Base-by-base conservation (phyloP, 2,797 vertebrate genomes). In the Peromyscus attwateri region DNA sequence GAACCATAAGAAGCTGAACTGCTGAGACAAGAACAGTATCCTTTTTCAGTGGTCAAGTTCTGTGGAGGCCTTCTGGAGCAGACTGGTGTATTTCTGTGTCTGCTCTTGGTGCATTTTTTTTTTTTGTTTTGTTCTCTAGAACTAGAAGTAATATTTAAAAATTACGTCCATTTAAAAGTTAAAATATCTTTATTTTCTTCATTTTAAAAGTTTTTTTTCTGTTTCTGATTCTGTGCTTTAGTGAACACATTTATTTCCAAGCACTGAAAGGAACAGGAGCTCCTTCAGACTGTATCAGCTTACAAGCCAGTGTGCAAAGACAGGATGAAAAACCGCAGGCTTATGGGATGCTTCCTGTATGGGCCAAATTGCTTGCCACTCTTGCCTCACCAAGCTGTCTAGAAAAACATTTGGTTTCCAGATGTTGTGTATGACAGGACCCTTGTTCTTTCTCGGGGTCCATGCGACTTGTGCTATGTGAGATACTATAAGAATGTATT, bases 321-420 rank as follows among this genome's bases (percentile, higher is more conserved):
- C 80, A 82, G 92, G 88, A 96, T 31, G 49, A 62, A 94, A 96
- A 96, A 92, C 55, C 89, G 94, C 84, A 96, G 71, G 46, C 76
- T 94, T 96, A 43, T 62, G 31, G 81, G 55, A 40, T 96, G 66
- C 84, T 97, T 96, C 93, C 84, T 95, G 70, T 60, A 90, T 34
- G 88, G 29, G 73, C 82, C 85, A 83, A 90, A 93, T 27, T 93
- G 87, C 87, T 66, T 91, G 68, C 16, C 49, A 91, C 71, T 64
- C 68, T 97, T 89, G 29, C 64, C 84, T 95, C 40, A 77, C 66
- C 52, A 96, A 95, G 16, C 14, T 88, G 89, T 81, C 76, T 90
- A 70, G 52, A 81, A 85, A 97, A 96, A 94, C 95, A 95, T 97
- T 97, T 97, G 92, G 95, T 85, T 95, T 95, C 95, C 93, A 95